Base-by-base conservation (phyloP, 2,888 invertebrate species). In the Thumatha senex region DNA sequence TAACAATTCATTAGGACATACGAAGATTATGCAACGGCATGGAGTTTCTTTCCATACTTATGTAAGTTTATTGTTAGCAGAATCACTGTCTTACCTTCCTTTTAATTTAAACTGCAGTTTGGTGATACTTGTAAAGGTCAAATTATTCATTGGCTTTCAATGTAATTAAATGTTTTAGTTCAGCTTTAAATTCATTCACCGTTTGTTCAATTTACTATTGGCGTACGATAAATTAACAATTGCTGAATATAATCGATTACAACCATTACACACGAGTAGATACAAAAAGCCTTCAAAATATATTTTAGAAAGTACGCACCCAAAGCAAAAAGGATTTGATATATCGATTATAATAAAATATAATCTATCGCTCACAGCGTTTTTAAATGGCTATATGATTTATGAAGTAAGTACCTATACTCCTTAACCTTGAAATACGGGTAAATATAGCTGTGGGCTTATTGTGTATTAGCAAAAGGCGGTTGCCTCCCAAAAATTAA, bases 161-260 rank as follows among this genome's bases (percentile, higher is more conserved):
- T 24, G 18, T 24, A 24, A 24, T 31, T 31, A 8, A 31, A 31
- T 43, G 13, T 13, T 43, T 43, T 35, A 43, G 34, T 41, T 49
- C 43, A 13, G 14, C 4, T 43, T 43, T 14, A 42, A 50, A 35
- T 24, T 40, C 36, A 48, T 56, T 35, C 38, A 43, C 42, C 39
- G 44, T 50, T 56, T 34, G 36, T 51, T 40, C 12, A 46, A n/a
- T 15, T 31, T 8, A 31, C 1, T 8, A 31, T 31, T 11, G 11
- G 31, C 31, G 8, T 31, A 11, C 12, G 18, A 33, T 38, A 56
- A 58, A 40, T 46, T 36, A 44, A 35, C 40, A 54, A 62, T 58
- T 50, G 35, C 46, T 51, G 47, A 48, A 48, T 29, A 15, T 52
- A 52, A 54, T 49, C 51, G 48, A 60, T 63, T 54, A 54, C 36